Base-by-base conservation (phyloP, 2,888 invertebrate genomes). In the Callimorpha dominula region DNA sequence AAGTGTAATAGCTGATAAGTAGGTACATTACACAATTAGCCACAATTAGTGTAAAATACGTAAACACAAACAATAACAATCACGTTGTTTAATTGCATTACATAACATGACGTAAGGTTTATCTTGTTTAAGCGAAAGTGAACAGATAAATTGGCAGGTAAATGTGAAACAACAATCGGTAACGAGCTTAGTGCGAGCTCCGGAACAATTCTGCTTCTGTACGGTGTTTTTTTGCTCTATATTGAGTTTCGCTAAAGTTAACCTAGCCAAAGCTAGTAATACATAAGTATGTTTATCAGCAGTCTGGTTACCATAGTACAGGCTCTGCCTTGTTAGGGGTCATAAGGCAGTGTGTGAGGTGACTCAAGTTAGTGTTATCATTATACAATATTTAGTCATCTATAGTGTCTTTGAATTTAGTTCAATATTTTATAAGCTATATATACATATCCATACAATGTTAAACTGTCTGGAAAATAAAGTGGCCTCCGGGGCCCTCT, bases 71-170 rank as follows among this genome's bases (percentile, higher is more conserved):
- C 20, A 20, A 57, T 20, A 57, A 20, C 20, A 57, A 57, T 57
- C 57, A 57, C 20, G 20, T 20, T 12, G 5, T 12, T 20, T 12
- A 57, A 57, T 57, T 20, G 11, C 20, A 57, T 57, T 57, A 31
- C 31, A 31, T 31, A 31, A 57, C 20, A 69, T 77, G 78, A 71
- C 65, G n/a, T 31, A 50, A 49, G 43, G 17, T 17, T 43, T 43
- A 43, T 42, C 42, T 43, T 64, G 50, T 57, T 46, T 31, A 64
- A 64, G 62, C 50, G 50, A 40, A 75, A 75, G 46, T 81, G 71
- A 7, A 4, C 46, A 12, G 11, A n/a, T 12, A 68, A 77, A 77
- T 72, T 81, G 81, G 74, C 68, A 65, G 72, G 68, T 72, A 70
- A 80, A 78, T 73, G 72, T 49, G 5, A 75, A 78, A 72, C 50